phyloP scores from a whole-genome alignment of 2,797 vertebrate species.

The Numenius phaeopus region DNA sequence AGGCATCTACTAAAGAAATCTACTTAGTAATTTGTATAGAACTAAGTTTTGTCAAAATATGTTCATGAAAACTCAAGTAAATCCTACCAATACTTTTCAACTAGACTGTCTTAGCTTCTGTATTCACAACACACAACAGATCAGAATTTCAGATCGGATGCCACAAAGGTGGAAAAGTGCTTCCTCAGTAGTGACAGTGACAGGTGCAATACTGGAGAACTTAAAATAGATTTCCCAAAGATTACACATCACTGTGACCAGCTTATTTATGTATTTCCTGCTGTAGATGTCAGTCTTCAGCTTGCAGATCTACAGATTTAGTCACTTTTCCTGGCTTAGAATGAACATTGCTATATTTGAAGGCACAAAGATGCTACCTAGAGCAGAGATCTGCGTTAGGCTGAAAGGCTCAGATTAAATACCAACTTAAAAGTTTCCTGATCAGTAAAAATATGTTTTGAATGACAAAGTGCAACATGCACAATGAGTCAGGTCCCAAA shows the following conservation, averaged over 20 bases:
- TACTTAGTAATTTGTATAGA: background rate
- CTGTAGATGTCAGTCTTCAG: background rate
- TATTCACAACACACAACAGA: background rate
- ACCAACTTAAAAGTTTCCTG: background rate
- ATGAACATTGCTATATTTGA: background rate
- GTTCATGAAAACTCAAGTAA: background rate
- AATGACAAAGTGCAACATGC: background rate
- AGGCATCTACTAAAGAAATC: background rate
- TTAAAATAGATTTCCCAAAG: background rate
- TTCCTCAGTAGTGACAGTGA: background rate
- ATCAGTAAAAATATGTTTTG: background rate
- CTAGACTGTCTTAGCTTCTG: background rate
- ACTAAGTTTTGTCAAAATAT: background rate
- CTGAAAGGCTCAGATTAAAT: background rate
- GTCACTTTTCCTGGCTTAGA: background rate
- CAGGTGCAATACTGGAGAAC: background rate
- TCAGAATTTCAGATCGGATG: background rate
- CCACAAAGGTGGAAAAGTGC: background rate
- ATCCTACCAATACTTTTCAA: background rate
- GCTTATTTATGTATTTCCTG: background rate
- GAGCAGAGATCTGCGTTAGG: background rate
- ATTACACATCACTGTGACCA: background rate
- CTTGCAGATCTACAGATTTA: background rate
- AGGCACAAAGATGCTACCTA: background rate
- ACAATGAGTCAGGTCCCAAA: background rate